Conservation (phyloP, 2,797 vertebrate genomes). For the Siniperca obscura region DNA sequence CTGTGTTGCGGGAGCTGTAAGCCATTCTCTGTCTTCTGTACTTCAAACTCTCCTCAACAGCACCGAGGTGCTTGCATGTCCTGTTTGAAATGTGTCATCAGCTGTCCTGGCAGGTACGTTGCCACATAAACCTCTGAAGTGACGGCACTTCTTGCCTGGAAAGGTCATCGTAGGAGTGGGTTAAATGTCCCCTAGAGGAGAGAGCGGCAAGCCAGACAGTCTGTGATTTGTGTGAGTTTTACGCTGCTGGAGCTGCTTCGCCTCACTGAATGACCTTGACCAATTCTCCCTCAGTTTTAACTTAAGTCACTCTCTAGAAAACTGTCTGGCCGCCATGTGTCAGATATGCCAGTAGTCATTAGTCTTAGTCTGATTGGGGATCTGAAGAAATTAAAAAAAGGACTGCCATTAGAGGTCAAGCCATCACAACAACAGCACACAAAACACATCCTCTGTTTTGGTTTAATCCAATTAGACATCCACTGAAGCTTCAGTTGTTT, state of each 20-base stretch:
- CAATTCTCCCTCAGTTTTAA: slow-evolving; percentile 76
- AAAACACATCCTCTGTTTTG: slow-evolving; percentile 80
- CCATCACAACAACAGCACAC: slow-evolving; percentile 76
- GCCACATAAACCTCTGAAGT: slow-evolving; percentile 79
- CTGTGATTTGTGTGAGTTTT: slow-evolving; percentile 76
- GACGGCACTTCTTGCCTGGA: slow-evolving; percentile 74
- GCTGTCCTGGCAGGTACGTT: slow-evolving; percentile 79
- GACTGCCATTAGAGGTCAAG: slow-evolving; percentile 80
- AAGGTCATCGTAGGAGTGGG: slow-evolving; percentile 78
- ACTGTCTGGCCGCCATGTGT: slow-evolving; percentile 70
- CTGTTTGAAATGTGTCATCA: slow-evolving; percentile 82
- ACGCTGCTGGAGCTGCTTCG: slow-evolving; percentile 68
- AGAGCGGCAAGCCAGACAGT: slow-evolving; percentile 59
- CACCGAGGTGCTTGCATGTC: slow-evolving; percentile 65
- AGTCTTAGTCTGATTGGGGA: slow-evolving; percentile 77
- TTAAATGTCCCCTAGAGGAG: slow-evolving; percentile 78
- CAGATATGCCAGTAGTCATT: slow-evolving; percentile 79
- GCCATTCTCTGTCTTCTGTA: slow-evolving; percentile 49
- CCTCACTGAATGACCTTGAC: slow-evolving; percentile 78
- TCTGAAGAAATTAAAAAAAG: slow-evolving; percentile 76
- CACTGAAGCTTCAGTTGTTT: slow-evolving; percentile 81
- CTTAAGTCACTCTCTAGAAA: slow-evolving; percentile 77
- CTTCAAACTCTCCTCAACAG: slow-evolving; percentile 66
- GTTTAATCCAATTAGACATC: slow-evolving; percentile 85
- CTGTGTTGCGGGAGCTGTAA: slow-evolving; percentile 59